Evolutionary conservation across 2,797 vertebrate genomes (phyloP).

Genomic region (Clarias platycephalus): DNA sequence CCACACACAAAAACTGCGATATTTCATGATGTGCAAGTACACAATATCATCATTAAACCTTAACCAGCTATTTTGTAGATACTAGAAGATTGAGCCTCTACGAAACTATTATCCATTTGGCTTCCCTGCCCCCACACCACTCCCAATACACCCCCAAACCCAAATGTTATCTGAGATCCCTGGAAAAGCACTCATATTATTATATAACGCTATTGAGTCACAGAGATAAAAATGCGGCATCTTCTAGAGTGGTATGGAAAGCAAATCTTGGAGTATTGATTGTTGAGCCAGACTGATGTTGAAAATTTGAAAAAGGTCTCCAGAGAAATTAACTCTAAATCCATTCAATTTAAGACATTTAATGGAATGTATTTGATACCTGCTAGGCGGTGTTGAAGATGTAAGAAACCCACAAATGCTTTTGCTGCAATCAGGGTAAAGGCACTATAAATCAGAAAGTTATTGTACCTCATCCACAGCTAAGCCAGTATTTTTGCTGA

Average conservation of each 20-base stretch:
- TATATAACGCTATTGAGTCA: slow-evolving; percentile 1
- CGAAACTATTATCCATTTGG: not conserved
- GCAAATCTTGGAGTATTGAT: slow-evolving; percentile 18
- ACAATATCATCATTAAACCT: not conserved
- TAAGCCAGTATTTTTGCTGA: not conserved
- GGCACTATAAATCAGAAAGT: not conserved
- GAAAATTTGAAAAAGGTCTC: slow-evolving; percentile 13
- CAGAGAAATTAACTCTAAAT: not conserved
- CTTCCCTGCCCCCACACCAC: not conserved
- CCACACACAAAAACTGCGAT: not conserved
- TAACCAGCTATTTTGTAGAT: not conserved
- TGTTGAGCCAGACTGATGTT: not conserved
- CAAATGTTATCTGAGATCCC: not conserved
- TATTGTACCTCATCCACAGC: not conserved
- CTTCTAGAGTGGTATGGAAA: slow-evolving; percentile 17
- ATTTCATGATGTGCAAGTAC: not conserved
- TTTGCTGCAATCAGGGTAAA: not conserved
- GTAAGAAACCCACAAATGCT: not conserved
- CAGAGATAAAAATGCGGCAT: slow-evolving; percentile 13
- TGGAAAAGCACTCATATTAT: slow-evolving; percentile 17
- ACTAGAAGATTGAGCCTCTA: not conserved
- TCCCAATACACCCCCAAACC: not conserved
- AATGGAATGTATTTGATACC: slow-evolving; percentile 4
- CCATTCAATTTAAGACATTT: slow-evolving; percentile 1
- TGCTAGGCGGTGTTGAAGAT: not conserved